A percentile compares a stretch with the other conserved stretches of the same genome.
phyloP scores from a whole-genome alignment of 23 tunicate genomes.

The Halocynthia aurantium region DNA sequence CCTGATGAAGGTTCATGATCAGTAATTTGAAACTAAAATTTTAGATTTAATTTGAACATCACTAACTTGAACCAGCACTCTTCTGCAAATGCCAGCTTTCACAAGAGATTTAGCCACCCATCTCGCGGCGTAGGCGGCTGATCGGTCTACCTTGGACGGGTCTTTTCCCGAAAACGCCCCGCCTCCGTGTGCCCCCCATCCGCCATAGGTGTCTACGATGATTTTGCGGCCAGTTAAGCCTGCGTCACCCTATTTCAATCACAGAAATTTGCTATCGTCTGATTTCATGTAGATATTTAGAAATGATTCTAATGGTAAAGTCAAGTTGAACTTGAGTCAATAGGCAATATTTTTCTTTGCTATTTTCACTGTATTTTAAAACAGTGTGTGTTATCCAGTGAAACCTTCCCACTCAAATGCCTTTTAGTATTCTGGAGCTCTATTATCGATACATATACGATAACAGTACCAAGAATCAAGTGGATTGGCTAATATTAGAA shows the following conservation, averaged over 20 bases:
- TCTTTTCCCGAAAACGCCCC: slow-evolving; percentile 99
- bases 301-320: no score
- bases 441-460: no score
- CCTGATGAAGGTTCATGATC: slow-evolving; percentile 21
- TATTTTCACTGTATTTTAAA: no score
- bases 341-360: no score
- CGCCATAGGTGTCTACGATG: slow-evolving; percentile 98
- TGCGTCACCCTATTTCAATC: slow-evolving; percentile 75
- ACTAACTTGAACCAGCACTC: slow-evolving; percentile 82
- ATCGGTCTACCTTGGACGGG: slow-evolving; percentile 96
- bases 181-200: slow-evolving; percentile 99
- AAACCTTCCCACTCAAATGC: no score
- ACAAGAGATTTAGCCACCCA: slow-evolving; percentile 98
- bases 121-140: slow-evolving; percentile 98
- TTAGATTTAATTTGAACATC: background rate
- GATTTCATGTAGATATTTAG: no score
- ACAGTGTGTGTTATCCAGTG: no score
- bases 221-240: slow-evolving; percentile 98
- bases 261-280: no score
- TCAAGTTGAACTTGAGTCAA: no score
- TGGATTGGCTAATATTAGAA: no score
- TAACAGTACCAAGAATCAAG: no score
- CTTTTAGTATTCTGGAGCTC: no score
- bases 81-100: slow-evolving; percentile 68
- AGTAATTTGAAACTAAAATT: background rate